Percentiles rank a stretch among this genome's conserved stretches.
Conservation (phyloP, 2,797 vertebrate genomes). For the Eupleurogrammus muticus region DNA sequence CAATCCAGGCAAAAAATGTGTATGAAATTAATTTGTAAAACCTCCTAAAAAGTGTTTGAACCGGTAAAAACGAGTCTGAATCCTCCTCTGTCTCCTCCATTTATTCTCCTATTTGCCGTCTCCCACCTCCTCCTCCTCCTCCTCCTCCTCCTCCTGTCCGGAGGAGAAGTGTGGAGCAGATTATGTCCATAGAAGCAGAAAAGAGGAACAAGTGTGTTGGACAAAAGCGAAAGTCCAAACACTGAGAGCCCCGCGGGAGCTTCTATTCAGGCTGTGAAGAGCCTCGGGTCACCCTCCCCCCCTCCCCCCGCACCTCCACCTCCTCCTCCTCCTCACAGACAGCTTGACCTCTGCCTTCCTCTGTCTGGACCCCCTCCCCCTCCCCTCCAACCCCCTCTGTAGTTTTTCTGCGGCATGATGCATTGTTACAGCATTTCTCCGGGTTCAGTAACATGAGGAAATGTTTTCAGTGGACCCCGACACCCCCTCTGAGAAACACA, state of each 20-base stretch:
- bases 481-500: background rate
- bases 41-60: no score
- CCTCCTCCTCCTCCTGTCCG: conserved; percentile 29
- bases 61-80: no score
- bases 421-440: conserved; percentile 34
- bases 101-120: background rate
- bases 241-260: conserved; percentile 66
- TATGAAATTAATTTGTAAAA: no score
- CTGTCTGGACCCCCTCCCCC: conserved; percentile 29
- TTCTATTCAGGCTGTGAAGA: conserved; percentile 68
- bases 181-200: conserved; percentile 73
- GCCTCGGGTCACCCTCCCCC: conserved; percentile 48
- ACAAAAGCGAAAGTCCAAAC: conserved; percentile 79
- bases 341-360: conserved; percentile 57
- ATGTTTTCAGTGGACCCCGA: conserved; percentile 26
- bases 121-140: background rate
- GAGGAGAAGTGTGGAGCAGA: conserved; percentile 70
- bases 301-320: background rate
- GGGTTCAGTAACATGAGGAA: conserved; percentile 43
- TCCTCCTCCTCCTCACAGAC: conserved; percentile 45
- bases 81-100: background rate
- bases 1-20: no score
- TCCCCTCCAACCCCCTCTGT: background rate
- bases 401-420: conserved; percentile 23
- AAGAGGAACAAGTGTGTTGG: conserved; percentile 71